These are phyloP conservation scores for Rhinella marina DNA, from an alignment of 2,797 vertebrate genomes.

Conservation along the genomic window DNA sequence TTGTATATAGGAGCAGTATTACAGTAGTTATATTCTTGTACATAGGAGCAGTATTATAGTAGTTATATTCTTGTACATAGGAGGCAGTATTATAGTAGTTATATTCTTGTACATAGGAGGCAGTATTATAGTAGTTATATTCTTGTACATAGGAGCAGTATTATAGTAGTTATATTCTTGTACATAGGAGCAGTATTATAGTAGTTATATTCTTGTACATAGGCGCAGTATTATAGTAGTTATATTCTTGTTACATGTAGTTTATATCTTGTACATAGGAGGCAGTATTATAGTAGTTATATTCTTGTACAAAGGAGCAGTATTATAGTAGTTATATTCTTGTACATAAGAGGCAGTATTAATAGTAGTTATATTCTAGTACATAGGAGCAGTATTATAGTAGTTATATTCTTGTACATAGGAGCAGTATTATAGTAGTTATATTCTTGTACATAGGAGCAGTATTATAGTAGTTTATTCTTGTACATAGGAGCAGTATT, in stretches of 20 bases:
- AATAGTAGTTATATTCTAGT: neutral
- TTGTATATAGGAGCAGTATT: constrained; percentile 2
- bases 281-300: constrained; percentile 1
- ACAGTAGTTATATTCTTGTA: constrained; percentile 9
- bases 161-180: constrained; percentile 8
- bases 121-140: constrained; percentile 8
- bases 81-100: neutral
- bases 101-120: neutral
- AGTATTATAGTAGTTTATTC: no score
- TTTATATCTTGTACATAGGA: neutral
- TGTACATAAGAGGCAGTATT: neutral
- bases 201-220: neutral
- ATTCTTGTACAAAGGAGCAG: neutral
- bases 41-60: neutral
- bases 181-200: neutral
- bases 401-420: no score
- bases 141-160: neutral
- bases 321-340: constrained; percentile 1
- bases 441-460: no score
- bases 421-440: no score
- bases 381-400: neutral
- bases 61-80: neutral
- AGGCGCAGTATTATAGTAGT: neutral
- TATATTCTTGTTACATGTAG: no score
- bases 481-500: neutral